A percentile compares a stretch with the other conserved stretches of the same genome.
Conservation (phyloP, 2,113 vertebrate genomes). For the Nothocercus julius region DNA sequence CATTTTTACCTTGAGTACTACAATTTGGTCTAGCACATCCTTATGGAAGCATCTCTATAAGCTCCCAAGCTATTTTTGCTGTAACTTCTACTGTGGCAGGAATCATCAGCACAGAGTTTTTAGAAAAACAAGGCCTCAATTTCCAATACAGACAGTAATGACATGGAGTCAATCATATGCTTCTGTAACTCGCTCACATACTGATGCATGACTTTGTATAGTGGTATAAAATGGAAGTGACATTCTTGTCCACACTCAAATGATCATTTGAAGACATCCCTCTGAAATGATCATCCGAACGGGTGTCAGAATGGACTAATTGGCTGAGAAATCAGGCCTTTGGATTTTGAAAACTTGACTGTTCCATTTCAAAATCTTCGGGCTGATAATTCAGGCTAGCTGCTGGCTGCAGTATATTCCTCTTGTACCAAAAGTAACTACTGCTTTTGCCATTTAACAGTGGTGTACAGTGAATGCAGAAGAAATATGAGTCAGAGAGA, state of each 20-base stretch:
- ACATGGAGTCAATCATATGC: background rate
- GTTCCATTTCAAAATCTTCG: background rate
- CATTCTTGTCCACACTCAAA: background rate
- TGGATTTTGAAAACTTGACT: background rate
- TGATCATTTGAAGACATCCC: background rate
- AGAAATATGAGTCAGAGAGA: constrained; percentile 9
- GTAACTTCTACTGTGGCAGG: background rate
- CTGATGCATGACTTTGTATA: background rate
- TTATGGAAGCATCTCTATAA: background rate
- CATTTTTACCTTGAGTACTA: background rate
- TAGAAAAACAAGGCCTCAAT: background rate
- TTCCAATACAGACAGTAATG: background rate
- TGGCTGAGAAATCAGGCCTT: background rate
- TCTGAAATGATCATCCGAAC: background rate
- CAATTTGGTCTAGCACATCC: background rate
- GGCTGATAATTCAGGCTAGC: background rate
- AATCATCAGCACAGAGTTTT: background rate
- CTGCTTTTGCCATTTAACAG: background rate
- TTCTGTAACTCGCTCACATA: background rate
- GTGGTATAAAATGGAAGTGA: background rate
- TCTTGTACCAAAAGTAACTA: background rate
- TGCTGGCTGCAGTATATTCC: background rate
- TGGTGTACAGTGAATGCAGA: background rate
- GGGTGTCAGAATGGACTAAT: background rate
- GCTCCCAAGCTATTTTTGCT: background rate